Conservation (phyloP, 2,797 vertebrate genomes). For the Bucorvus abyssinicus region DNA sequence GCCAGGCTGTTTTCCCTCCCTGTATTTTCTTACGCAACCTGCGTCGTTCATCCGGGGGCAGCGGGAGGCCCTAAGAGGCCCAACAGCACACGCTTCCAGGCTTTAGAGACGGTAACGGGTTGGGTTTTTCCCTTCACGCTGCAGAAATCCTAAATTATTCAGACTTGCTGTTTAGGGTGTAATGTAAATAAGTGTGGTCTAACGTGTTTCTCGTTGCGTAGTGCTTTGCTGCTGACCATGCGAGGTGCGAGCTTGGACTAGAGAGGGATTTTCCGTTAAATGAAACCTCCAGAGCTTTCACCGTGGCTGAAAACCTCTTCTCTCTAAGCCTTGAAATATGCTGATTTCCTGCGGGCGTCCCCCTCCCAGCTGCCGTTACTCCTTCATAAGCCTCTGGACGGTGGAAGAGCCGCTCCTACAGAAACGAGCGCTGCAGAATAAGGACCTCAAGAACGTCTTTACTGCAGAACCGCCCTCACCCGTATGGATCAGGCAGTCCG, state of each 20-base stretch:
- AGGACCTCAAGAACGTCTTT: not conserved
- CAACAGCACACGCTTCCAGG: not conserved
- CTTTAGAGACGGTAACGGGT: not conserved
- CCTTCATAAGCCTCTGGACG: not conserved
- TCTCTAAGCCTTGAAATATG: not conserved
- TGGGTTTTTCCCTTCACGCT: not conserved
- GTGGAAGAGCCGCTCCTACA: not conserved
- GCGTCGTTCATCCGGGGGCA: not conserved
- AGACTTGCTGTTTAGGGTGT: not conserved
- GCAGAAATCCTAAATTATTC: conserved; percentile 37
- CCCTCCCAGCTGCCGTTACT: not conserved
- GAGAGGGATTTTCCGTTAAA: conserved; percentile 19
- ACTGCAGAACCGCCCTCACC: not conserved
- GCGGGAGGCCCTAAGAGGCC: not conserved
- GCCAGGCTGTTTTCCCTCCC: not conserved
- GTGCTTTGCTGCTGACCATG: not conserved
- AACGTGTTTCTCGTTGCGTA: conserved; percentile 13
- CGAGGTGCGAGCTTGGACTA: not conserved
- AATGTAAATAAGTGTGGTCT: conserved; percentile 12
- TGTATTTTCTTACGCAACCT: not conserved
- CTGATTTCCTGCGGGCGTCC: not conserved
- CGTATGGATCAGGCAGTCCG: not conserved
- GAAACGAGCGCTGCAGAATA: not conserved
- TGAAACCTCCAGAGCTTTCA: conserved; percentile 15
- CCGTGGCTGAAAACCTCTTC: not conserved